Evolutionary conservation across 2,113 vertebrate species (phyloP).

Genomic region (Marmota flaviventris): DNA sequence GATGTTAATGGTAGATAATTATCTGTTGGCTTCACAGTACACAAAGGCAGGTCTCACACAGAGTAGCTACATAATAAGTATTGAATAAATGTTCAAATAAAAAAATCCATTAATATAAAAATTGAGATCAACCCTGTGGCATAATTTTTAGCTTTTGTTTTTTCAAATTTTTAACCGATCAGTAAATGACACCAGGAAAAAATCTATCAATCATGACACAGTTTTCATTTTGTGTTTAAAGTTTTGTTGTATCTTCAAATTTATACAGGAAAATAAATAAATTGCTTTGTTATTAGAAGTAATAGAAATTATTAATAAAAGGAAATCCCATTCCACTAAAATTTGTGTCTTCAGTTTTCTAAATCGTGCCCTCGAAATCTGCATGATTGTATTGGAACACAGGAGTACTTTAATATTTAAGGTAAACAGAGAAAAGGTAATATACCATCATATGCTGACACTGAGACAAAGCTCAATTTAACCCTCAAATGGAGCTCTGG

Average conservation of each 20-base stretch:
- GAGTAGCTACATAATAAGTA: neutral
- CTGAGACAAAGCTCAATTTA: neutral
- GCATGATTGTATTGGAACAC: neutral
- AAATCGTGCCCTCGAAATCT: conserved; percentile 28
- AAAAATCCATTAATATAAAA: neutral
- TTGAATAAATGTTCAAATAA: neutral
- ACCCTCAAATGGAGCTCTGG: neutral
- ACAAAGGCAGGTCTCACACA: neutral
- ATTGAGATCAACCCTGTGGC: neutral
- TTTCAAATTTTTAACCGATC: conserved; percentile 9
- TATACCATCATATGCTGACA: neutral
- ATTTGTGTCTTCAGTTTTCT: conserved; percentile 36
- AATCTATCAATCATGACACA: neutral
- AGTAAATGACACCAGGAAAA: neutral
- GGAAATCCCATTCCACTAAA: neutral
- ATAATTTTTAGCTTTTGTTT: neutral
- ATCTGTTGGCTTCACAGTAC: neutral
- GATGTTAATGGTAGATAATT: neutral
- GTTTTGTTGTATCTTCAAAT: neutral
- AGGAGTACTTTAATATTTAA: neutral
- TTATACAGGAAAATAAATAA: neutral
- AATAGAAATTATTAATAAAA: conserved; percentile 59
- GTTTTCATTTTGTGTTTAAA: conserved; percentile 33
- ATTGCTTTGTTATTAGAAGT: neutral
- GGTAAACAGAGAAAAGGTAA: conserved; percentile 30